Evolutionary conservation across 2,113 vertebrate genomes (phyloP), one percentile per base, ranked within the genome.

Genomic region (Epinephelus moara): DNA sequence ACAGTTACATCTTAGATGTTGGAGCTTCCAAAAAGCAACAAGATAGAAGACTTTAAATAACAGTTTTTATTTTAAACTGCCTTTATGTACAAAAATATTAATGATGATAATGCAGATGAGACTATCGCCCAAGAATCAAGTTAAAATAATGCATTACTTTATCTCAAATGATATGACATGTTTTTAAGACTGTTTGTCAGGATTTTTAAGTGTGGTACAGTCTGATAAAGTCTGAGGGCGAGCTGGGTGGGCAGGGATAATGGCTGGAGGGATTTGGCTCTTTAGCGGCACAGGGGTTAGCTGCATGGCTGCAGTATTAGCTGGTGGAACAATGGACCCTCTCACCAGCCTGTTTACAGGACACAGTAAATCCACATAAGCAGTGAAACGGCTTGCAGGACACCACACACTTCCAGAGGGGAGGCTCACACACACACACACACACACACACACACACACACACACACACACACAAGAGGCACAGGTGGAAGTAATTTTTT

Each of bases 311-410:
- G 62, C 70, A 84, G 89, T 68, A 92, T 94, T 89, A 92, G 68
- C 84, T 61, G 40, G 40, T 21, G 61, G 90, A 94, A 95, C 94
- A 95, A 95, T 92, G 88, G 82, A 66, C 66, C 82, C 86, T 94
- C 88, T 95, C 80, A 93, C 37, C 53, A 78, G 78, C 53, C 86
- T 91, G 88, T 91, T 93, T 92, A 93, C 86, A 83, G 81, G 83
- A 68, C 80, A 80, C 82, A 89, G 83, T 84, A 93, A 94, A 92
- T 93, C 91, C 91, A 92, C 91, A 83, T 89, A 76, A 93, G 89
- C 79, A 82, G 81, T 21, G 69, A 86, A 80, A 84, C 56, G 10
- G 74, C 64, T 84, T 13, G 13, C 37, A 2, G 63, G 69, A 59
- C 57, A 59, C 42, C 18, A 37, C 76, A 55, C 52, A 62, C 70